Evolutionary conservation across 2,888 invertebrate genomes (phyloP).

Genomic region (Ganaspis brasiliensis): DNA sequence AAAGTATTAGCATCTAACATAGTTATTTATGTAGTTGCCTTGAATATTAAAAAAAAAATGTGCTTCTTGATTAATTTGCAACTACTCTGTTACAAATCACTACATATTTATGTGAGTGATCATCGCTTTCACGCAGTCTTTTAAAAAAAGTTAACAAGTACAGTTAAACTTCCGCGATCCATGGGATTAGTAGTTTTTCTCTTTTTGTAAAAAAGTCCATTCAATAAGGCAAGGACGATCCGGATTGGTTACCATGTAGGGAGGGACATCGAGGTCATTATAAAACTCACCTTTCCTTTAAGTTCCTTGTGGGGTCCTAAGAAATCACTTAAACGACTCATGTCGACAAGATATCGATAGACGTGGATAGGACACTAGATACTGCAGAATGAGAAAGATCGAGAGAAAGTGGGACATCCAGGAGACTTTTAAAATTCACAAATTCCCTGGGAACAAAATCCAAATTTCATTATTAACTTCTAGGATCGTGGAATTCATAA

Average conservation of each 20-base stretch:
- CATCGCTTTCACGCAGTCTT: not conserved
- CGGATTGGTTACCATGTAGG: slow-evolving; percentile 68
- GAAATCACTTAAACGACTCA: slow-evolving; percentile 61
- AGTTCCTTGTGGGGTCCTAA: slow-evolving; percentile 62
- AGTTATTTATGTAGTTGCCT: no score
- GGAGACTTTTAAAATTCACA: not conserved
- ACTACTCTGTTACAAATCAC: no score
- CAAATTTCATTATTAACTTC: no score
- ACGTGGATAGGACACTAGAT: slow-evolving; percentile 52
- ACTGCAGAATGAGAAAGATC: slow-evolving; percentile 57
- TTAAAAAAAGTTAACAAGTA: not conserved
- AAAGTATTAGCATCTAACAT: no score
- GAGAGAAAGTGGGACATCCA: slow-evolving; percentile 32
- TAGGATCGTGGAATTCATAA: no score
- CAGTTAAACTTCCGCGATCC: not conserved
- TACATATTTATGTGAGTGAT: no score
- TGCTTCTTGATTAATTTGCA: no score
- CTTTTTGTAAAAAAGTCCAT: slow-evolving; percentile 47
- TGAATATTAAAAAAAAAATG: no score
- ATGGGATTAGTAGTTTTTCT: slow-evolving; percentile 50
- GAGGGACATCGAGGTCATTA: slow-evolving; percentile 71
- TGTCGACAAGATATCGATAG: slow-evolving; percentile 54
- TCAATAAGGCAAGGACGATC: slow-evolving; percentile 49
- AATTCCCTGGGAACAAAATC: not conserved
- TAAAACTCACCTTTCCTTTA: slow-evolving; percentile 67